These are phyloP conservation scores for Sylvilagus floridanus DNA, from an alignment of 2,797 vertebrate genomes.

Conservation along the genomic window DNA sequence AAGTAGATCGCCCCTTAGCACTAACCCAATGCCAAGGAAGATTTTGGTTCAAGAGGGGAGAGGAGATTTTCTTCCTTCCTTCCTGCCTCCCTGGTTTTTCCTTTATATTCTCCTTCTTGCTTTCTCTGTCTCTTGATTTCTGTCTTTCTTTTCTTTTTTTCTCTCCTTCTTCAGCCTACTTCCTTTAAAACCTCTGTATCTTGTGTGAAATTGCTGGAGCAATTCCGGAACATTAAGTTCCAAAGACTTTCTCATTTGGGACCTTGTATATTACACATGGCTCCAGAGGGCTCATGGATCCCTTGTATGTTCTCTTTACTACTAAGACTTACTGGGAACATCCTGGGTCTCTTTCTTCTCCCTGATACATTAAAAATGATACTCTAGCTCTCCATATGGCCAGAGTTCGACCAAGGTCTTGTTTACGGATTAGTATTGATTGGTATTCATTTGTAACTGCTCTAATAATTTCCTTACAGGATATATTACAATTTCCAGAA, in stretches of 20 bases:
- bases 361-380: constrained; percentile 60
- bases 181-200: constrained; percentile 34
- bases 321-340: constrained; percentile 36
- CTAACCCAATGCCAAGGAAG: not conserved
- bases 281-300: constrained; percentile 37
- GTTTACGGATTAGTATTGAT: constrained; percentile 45
- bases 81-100: not conserved
- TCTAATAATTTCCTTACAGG: not conserved
- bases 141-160: not conserved
- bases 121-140: not conserved
- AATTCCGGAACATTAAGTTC: constrained; percentile 26
- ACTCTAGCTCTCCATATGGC: constrained; percentile 30
- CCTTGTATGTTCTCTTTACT: constrained; percentile 61
- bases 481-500: constrained; percentile 12
- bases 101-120: not conserved
- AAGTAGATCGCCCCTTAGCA: not conserved
- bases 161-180: not conserved
- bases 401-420: constrained; percentile 13
- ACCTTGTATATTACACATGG: constrained; percentile 20
- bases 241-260: constrained; percentile 44
- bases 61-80: not conserved
- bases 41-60: not conserved
- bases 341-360: constrained; percentile 45
- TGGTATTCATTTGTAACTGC: constrained; percentile 3
- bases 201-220: not conserved